Evolutionary conservation across 2,888 invertebrate genomes (phyloP).

Genomic region (Biston stratarius): DNA sequence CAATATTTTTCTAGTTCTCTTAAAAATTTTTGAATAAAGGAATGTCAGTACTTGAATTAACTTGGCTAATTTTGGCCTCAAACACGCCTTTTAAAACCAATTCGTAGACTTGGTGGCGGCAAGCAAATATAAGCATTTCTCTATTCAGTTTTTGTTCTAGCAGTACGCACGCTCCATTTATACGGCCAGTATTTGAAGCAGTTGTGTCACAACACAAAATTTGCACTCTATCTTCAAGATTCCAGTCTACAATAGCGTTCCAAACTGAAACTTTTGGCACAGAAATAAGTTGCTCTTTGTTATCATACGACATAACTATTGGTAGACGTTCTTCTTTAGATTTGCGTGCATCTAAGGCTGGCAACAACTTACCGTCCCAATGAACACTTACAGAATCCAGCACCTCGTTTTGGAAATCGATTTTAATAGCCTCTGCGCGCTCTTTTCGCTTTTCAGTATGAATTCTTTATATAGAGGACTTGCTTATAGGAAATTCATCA

Average conservation of each 20-base stretch:
- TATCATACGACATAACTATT: conserved; percentile 20
- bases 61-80: background rate
- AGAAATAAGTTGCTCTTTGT: conserved; percentile 41
- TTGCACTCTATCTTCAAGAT: background rate
- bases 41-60: background rate
- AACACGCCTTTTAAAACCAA: background rate
- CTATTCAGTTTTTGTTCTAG: background rate
- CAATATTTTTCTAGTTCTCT: background rate
- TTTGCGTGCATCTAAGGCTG: conserved; percentile 45
- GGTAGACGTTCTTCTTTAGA: conserved; percentile 52
- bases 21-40: background rate
- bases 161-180: background rate
- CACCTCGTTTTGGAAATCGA: conserved; percentile 54
- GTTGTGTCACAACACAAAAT: conserved; percentile 1
- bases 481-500: conserved; percentile 4
- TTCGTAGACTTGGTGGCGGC: conserved; percentile 1
- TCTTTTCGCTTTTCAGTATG: background rate
- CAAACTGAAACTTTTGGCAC: conserved; percentile 31
- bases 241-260: background rate
- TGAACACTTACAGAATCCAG: conserved; percentile 53
- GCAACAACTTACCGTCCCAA: conserved; percentile 59
- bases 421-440: conserved; percentile 51
- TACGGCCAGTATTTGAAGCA: background rate
- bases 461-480: conserved; percentile 3
- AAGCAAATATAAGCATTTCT: background rate